Base-by-base conservation (phyloP, 2,797 vertebrate species). In the Crocodylus rhombifer region DNA sequence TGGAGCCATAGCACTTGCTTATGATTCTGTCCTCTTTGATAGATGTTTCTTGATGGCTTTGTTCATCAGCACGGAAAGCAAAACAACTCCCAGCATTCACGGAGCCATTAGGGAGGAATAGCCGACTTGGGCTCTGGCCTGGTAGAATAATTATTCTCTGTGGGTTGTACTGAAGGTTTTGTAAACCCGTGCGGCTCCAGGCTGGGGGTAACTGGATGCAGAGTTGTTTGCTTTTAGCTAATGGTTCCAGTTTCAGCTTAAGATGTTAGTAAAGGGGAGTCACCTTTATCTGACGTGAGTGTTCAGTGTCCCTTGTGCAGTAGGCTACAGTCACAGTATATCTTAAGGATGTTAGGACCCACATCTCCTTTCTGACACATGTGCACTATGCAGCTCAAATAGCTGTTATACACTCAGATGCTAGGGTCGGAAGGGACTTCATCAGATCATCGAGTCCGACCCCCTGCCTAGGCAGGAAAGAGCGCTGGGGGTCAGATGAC, bases 151-250 rank as follows among this genome's bases (percentile, higher is more conserved):
- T 89, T 89, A 82, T 65, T 26, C 13, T n/a, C 26, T 82, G 36
- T n/a, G 21, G 16, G 33, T 17, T 89, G 25, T 81, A 91, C 69
- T 42, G 87, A 90, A 82, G 51, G 25, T 7, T 91, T 87, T 85
- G 20, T 80, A 64, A 80, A 80, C 17, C 57, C 64, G 81, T 80
- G 67, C 63, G 51, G 25, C 15, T 79, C 25, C 61, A 20, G 58
- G 36, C 79, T 0, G 2, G 18, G 69, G 13, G 33, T 25, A 5
- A 51, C 25, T 23, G 33, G 20, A 71, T 71, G 67, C 67, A 23
- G 67, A 71, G 36, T 25, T 65, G 14, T 28, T 56, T 56, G 15
- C 0, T 4, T 60, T 13, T 73, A 60, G 60, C 18, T 71, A 84
- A 63, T 64, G 82, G 25, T 57, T 58, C 26, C 56, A 76, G 1